These are phyloP conservation scores for Danaus plexippus DNA, from an alignment of 1,140 invertebrate species.

Conservation along the genomic window DNA sequence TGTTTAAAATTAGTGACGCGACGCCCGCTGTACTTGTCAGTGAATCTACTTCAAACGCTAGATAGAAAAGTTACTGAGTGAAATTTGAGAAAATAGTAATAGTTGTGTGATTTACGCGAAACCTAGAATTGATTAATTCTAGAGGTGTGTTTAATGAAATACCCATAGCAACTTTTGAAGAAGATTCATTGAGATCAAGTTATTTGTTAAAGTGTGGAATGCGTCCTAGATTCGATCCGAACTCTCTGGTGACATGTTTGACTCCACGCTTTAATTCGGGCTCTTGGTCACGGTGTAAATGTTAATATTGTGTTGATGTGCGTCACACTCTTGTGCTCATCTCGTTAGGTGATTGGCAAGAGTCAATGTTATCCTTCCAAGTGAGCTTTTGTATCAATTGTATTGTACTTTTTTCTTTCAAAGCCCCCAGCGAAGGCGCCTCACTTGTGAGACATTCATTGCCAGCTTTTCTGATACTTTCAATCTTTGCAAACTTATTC, in stretches of 20 bases:
- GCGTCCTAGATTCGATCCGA: conserved; percentile 17
- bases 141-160: conserved; percentile 1
- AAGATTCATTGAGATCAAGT: conserved; percentile 28
- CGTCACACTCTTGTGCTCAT: conserved; percentile 68
- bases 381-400: conserved; percentile 50
- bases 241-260: conserved; percentile 23
- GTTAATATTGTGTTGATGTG: conserved; percentile 66
- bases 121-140: conserved; percentile 1
- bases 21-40: conserved; percentile 29
- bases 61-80: conserved; percentile 12
- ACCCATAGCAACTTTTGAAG: conserved; percentile 11
- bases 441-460: conserved; percentile 67
- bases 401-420: conserved; percentile 33
- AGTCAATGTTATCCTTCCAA: conserved; percentile 53
- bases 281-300: conserved; percentile 50
- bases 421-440: conserved; percentile 58
- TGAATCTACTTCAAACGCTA: conserved; percentile 44
- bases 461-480: conserved; percentile 48
- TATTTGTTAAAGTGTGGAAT: conserved; percentile 31
- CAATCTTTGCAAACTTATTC: conserved; percentile 19
- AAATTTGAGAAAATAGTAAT: conserved; percentile 7
- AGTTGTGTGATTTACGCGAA: conserved; percentile 7
- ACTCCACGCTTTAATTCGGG: conserved; percentile 34
- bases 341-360: conserved; percentile 55
- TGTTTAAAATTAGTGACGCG: conserved; percentile 46